These are phyloP conservation scores for Cerceris ruficornis DNA, from an alignment of 2,888 invertebrate genomes.

Conservation along the genomic window DNA sequence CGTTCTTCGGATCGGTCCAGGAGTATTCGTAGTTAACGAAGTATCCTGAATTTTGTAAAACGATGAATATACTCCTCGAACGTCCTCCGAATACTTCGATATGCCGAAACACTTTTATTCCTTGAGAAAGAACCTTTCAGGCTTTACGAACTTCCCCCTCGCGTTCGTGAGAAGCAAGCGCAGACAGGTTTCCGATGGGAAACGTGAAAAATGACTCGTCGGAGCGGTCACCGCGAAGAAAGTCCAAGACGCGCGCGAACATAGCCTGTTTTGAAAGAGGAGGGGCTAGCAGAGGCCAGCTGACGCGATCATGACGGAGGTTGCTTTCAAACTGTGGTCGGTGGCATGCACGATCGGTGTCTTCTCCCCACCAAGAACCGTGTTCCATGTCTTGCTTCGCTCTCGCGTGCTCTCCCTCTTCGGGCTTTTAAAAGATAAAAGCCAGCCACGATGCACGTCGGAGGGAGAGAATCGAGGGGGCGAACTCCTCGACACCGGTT, in stretches of 20 bases:
- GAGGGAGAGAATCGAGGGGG: slow-evolving; percentile 13
- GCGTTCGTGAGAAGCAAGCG: neutral
- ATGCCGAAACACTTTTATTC: too few species aligned
- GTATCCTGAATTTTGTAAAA: too few species aligned
- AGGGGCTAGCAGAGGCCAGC: slow-evolving; percentile 69
- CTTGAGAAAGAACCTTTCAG: too few species aligned
- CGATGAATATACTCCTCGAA: too few species aligned
- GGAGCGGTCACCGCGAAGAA: slow-evolving; percentile 27
- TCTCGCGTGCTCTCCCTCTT: slow-evolving; percentile 54
- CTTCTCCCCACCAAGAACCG: slow-evolving; percentile 71
- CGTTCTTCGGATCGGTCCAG: neutral
- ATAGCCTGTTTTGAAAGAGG: slow-evolving; percentile 51
- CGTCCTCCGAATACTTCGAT: too few species aligned
- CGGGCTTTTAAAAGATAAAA: slow-evolving; percentile 65
- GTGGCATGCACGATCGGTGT: slow-evolving; percentile 77
- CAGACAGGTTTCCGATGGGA: neutral
- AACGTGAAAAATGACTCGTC: slow-evolving; percentile 18
- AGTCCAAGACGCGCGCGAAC: slow-evolving; percentile 61
- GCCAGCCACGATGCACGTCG: slow-evolving; percentile 29
- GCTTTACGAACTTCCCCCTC: too few species aligned
- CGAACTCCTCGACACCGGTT: slow-evolving; percentile 38
- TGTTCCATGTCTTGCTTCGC: slow-evolving; percentile 57
- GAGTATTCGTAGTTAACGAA: too few species aligned
- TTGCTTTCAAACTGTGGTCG: slow-evolving; percentile 79
- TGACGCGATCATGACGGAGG: slow-evolving; percentile 80